Conservation (phyloP, 2,797 vertebrate genomes). For the Gila robusta region DNA sequence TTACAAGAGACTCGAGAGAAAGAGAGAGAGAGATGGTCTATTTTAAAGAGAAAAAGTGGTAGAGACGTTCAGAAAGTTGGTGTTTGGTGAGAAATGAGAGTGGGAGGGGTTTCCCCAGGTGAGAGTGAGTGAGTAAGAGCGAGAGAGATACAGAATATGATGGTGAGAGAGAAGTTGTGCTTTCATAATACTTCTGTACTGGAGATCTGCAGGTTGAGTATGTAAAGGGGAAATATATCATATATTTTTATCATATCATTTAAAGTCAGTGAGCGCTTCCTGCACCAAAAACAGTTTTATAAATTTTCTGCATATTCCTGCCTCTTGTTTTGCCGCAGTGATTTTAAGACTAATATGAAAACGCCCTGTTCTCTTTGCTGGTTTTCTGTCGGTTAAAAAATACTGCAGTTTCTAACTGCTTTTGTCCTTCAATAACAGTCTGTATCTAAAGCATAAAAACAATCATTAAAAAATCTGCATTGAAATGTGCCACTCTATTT, state of each 20-base stretch:
- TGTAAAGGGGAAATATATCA: slow-evolving; percentile 60
- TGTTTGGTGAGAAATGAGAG: slow-evolving; percentile 82
- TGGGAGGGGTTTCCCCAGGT: slow-evolving; percentile 74
- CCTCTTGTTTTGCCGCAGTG: background rate
- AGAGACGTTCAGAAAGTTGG: slow-evolving; percentile 76
- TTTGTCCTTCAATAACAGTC: slow-evolving; percentile 2
- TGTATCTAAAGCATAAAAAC: background rate
- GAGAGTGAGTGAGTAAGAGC: slow-evolving; percentile 63
- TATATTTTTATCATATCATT: background rate
- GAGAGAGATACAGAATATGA: slow-evolving; percentile 46
- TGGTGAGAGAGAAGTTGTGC: slow-evolving; percentile 77
- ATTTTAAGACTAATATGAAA: background rate
- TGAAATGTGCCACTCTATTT: background rate
- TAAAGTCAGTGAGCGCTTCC: slow-evolving; percentile 40
- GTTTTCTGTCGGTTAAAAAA: background rate
- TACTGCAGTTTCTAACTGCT: background rate
- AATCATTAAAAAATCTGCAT: background rate
- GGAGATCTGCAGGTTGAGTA: slow-evolving; percentile 66
- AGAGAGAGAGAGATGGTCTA: slow-evolving; percentile 53
- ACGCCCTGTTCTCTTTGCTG: background rate
- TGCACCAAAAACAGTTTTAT: background rate
- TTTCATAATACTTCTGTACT: slow-evolving; percentile 72
- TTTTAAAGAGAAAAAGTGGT: slow-evolving; percentile 59
- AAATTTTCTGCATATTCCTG: background rate
- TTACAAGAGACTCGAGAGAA: slow-evolving; percentile 74